These are phyloP conservation scores for Anguilla obscura DNA, from an alignment of 2,797 vertebrate genomes.

Conservation along the genomic window DNA sequence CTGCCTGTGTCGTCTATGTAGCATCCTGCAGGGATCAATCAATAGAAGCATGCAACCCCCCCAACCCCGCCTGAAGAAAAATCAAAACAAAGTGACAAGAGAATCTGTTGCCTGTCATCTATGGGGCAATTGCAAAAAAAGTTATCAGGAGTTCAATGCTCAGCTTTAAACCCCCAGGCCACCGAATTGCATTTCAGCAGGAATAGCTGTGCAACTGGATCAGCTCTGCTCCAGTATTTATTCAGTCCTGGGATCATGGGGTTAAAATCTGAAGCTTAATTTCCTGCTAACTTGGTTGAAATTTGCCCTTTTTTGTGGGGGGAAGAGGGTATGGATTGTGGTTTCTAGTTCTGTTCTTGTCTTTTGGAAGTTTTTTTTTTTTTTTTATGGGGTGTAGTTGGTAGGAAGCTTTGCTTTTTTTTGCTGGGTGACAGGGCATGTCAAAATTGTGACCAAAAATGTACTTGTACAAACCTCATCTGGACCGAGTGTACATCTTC, in stretches of 20 bases:
- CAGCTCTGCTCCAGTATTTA: not conserved
- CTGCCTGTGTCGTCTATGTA: not conserved
- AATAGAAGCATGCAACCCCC: not conserved
- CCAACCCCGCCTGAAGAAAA: not conserved
- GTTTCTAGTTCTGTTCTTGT: not conserved
- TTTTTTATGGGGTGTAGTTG: not conserved
- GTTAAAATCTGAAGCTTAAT: too few species aligned
- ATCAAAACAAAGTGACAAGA: not conserved
- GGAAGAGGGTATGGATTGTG: not conserved
- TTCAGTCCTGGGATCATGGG: not conserved
- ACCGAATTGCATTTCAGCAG: not conserved
- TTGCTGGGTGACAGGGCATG: not conserved
- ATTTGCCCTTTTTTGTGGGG: not conserved
- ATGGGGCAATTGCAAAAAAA: not conserved
- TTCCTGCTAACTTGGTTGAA: not conserved
- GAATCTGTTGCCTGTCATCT: not conserved
- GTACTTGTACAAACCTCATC: not conserved
- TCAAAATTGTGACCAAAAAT: not conserved
- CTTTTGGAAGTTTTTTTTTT: not conserved
- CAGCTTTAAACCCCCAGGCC: not conserved
- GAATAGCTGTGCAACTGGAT: not conserved
- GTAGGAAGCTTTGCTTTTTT: too few species aligned
- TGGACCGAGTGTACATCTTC: not conserved
- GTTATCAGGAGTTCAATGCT: not conserved
- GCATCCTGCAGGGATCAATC: not conserved